Conservation (phyloP, 2,888 invertebrate genomes). For the Dicycla oo region DNA sequence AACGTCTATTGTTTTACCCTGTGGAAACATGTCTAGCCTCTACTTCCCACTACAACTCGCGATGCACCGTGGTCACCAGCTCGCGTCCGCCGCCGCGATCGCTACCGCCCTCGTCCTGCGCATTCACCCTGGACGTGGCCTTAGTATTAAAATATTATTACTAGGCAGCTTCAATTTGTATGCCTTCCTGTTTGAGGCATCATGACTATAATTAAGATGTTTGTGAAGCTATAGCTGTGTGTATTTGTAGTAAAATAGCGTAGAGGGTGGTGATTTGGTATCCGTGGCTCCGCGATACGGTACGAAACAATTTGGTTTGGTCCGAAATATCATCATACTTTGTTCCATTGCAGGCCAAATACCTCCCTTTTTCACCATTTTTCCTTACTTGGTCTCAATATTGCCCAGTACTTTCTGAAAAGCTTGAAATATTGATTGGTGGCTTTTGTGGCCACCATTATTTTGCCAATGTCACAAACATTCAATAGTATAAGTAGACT, state of each 20-base stretch:
- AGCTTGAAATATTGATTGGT: background rate
- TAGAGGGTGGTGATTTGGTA: background rate
- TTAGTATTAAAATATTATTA: slow-evolving; percentile 57
- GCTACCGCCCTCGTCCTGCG: background rate
- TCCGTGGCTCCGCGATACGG: background rate
- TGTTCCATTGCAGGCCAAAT: too few relatives aligned
- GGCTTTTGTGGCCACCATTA: background rate
- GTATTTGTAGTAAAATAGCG: background rate
- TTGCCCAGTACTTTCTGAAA: background rate
- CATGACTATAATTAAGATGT: slow-evolving; percentile 49
- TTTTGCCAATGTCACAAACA: background rate
- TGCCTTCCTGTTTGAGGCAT: slow-evolving; percentile 48
- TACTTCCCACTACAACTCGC: too few relatives aligned
- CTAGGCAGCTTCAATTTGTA: slow-evolving; percentile 42
- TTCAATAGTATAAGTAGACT: background rate
- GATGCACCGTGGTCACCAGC: background rate
- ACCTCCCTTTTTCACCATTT: background rate
- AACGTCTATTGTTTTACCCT: background rate
- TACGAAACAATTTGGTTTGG: too few relatives aligned
- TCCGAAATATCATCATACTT: background rate
- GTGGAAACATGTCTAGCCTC: background rate
- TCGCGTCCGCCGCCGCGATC: background rate
- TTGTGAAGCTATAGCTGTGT: background rate
- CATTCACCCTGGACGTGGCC: background rate
- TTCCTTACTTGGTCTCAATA: background rate